Evolutionary conservation across 2,113 vertebrate species (phyloP).

Genomic region (Arvicanthis niloticus): DNA sequence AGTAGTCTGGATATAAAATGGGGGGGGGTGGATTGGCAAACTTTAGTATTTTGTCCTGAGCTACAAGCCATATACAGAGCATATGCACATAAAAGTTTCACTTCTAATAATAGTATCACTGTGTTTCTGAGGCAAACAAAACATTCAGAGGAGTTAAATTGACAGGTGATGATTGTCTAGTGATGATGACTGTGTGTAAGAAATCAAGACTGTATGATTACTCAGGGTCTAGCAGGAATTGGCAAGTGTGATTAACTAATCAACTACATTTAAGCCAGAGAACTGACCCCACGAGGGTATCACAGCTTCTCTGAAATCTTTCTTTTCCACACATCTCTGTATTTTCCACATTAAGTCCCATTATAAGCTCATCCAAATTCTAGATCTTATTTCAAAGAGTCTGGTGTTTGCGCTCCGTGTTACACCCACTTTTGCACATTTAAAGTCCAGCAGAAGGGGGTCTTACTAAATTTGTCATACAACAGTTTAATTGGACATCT

Average conservation of each 20-base stretch:
- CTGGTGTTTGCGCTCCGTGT: not conserved
- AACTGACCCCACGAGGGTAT: not conserved
- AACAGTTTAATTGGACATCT: constrained; percentile 48
- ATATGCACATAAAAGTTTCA: not conserved
- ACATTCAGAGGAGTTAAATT: not conserved
- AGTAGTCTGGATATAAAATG: not conserved
- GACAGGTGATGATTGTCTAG: not conserved
- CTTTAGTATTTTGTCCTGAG: constrained; percentile 11
- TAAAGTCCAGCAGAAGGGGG: constrained; percentile 6
- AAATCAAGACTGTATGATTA: not conserved
- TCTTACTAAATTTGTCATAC: constrained; percentile 8
- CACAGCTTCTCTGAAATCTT: not conserved
- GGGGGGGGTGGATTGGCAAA: not conserved
- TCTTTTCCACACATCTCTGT: not conserved
- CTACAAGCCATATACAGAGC: not conserved
- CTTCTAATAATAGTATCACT: constrained; percentile 9
- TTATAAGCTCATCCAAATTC: constrained; percentile 1
- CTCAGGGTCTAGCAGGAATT: not conserved
- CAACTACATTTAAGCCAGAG: not conserved
- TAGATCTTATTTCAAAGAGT: constrained; percentile 1
- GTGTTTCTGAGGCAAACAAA: constrained; percentile 8
- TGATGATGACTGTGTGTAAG: not conserved
- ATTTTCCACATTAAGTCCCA: constrained; percentile 19
- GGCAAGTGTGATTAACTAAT: constrained; percentile 46
- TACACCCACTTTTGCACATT: constrained; percentile 38